Percentiles rank a stretch among this genome's conserved stretches.
Conservation (phyloP, 2,113 vertebrate species). For the Brienomyrus longianalis region DNA sequence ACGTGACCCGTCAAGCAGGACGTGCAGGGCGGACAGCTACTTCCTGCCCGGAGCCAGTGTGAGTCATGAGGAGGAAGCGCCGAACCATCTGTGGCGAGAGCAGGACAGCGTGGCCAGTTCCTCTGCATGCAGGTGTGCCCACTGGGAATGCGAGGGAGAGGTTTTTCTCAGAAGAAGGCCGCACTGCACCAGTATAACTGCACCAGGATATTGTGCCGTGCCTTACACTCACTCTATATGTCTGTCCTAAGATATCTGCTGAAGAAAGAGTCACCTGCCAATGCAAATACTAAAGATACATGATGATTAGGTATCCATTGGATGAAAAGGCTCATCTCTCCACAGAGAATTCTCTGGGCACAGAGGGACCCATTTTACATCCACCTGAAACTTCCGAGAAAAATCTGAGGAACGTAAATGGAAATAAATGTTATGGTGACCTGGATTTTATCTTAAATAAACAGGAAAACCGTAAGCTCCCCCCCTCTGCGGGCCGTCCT, state of each 20-base stretch:
- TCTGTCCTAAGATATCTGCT: background rate
- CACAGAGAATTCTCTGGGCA: background rate
- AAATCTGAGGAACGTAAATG: background rate
- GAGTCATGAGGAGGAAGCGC: background rate
- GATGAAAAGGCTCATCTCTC: background rate
- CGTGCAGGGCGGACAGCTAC: background rate
- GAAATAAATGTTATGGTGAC: background rate
- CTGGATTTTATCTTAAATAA: slow-evolving; percentile 1
- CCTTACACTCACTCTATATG: background rate
- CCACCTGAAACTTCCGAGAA: background rate
- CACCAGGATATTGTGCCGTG: background rate
- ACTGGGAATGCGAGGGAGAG: background rate
- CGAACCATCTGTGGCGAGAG: background rate
- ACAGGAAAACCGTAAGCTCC: background rate
- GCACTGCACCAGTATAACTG: background rate
- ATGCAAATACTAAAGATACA: background rate
- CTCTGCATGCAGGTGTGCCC: background rate
- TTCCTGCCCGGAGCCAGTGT: background rate
- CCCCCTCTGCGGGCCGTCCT: background rate
- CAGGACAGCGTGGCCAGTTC: background rate
- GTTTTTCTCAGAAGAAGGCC: background rate
- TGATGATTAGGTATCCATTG: background rate
- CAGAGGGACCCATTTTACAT: background rate
- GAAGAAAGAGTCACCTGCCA: background rate
- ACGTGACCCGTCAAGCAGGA: background rate